Conservation (phyloP, 2,113 vertebrate species). For the Phalacrocorax aristotelis region DNA sequence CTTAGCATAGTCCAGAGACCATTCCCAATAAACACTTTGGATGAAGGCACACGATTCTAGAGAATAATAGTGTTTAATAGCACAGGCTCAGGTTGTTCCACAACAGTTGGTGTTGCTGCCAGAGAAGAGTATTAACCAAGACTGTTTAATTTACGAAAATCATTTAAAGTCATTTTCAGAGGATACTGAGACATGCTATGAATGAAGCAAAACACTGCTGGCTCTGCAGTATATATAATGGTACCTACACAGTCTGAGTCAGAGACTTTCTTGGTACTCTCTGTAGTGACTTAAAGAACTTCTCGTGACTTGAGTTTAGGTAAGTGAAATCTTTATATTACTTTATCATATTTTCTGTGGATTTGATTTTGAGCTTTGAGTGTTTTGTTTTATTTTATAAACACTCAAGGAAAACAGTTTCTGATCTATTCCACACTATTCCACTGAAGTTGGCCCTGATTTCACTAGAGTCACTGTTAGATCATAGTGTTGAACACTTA, state of each 20-base stretch:
- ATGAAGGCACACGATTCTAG: not conserved
- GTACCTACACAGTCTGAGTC: not conserved
- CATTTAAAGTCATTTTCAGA: not conserved
- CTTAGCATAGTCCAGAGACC: not conserved
- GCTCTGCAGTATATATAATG: not conserved
- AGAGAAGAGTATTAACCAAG: not conserved
- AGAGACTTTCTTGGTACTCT: not conserved
- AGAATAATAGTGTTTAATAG: not conserved
- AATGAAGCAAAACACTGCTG: not conserved
- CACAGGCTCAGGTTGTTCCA: not conserved
- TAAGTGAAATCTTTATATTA: not conserved
- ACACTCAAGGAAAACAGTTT: not conserved
- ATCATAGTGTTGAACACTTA: not conserved
- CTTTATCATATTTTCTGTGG: not conserved
- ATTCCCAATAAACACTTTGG: not conserved
- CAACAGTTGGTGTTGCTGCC: not conserved
- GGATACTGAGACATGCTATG: not conserved
- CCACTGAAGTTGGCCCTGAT: not conserved
- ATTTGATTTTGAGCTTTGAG: rapidly evolving
- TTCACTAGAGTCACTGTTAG: not conserved
- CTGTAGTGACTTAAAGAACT: not conserved
- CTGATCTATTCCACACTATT: not conserved
- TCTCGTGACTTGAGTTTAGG: not conserved
- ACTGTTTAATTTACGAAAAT: not conserved
- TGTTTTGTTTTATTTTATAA: not conserved